Evolutionary conservation across 2,888 invertebrate genomes (phyloP), one percentile per base, ranked within the genome.

Genomic region (Stramonita haemastoma): DNA sequence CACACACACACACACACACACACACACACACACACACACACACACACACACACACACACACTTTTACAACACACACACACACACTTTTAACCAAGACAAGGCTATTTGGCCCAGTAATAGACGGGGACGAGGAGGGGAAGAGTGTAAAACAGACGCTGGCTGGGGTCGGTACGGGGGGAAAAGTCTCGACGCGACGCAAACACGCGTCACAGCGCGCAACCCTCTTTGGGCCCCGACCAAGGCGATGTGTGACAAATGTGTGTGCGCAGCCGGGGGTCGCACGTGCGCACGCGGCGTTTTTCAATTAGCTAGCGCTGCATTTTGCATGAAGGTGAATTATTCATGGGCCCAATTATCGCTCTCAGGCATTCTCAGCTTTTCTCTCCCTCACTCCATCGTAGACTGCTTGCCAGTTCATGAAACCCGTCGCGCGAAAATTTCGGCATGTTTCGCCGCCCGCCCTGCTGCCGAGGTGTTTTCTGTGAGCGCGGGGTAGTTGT

Each of bases 241-340:
- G 46, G 46, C 46, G n/a, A 22, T n/a, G 11, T 73, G 73, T 88
- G 88, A 88, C 88, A 88, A 88, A 88, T 88, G 84, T 88, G 88
- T 22, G 88, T 84, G 88, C 88, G 88, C 88, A 81, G 60, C 81
- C 29, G 87, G 79, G 70, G 88, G 34, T 32, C n/a, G 32, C 46
- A n/a, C 88, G 88, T 86, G 86, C 88, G 90, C 86, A 86, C 79
- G 88, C 86, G 81, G 88, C 87, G 85, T 89, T 87, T 90, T 90
- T 90, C 90, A 90, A 90, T 90, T 90, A 89, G 89, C 89, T 32
- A 36, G 87, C 89, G 89, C 87, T 90, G 90, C 89, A 90, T 90
- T 90, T 90, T 90, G 89, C 90, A 90, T 90, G 90, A 90, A 88
- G n/a, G 79, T 88, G 90, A 88, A 88, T 90, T 81, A 90, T 90